These are phyloP conservation scores for Mormyrus lacerda DNA, from an alignment of 2,113 vertebrate species.

Conservation along the genomic window DNA sequence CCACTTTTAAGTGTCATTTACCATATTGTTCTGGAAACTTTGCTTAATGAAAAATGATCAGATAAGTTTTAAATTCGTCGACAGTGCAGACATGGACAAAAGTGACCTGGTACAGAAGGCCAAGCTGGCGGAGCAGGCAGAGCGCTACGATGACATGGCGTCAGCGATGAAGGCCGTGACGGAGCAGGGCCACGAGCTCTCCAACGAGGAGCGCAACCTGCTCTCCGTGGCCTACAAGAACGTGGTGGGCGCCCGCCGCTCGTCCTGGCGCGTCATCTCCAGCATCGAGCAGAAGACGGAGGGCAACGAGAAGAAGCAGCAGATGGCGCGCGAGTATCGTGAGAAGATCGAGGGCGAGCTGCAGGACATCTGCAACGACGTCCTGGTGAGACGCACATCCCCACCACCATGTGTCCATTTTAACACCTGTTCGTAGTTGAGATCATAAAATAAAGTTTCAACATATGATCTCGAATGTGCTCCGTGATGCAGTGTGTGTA, in stretches of 20 bases:
- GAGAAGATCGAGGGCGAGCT: conserved; percentile 93
- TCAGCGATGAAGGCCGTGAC: conserved; percentile 93
- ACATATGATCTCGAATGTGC: not conserved
- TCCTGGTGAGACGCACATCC: conserved; percentile 71
- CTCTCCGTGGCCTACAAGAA: conserved; percentile 98
- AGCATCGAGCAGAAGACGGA: conserved; percentile 98
- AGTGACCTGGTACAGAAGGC: conserved; percentile 97
- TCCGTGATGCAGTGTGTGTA: not conserved
- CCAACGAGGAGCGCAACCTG: conserved; percentile 93
- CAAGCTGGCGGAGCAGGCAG: conserved; percentile 93
- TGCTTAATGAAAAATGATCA: not conserved
- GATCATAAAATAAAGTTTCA: not conserved
- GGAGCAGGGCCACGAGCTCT: conserved; percentile 83
- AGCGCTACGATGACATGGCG: conserved; percentile 98
- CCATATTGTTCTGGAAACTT: not conserved
- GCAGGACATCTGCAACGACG: conserved; percentile 93
- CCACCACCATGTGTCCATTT: not conserved
- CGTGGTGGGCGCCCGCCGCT: conserved; percentile 92
- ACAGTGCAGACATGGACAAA: conserved; percentile 86
- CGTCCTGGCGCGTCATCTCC: conserved; percentile 97
- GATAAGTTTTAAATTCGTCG: conserved; percentile 23
- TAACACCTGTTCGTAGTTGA: not conserved
- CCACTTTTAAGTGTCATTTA: not conserved
- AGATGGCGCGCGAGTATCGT: conserved; percentile 90
- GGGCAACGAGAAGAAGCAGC: conserved; percentile 91